Conservation (phyloP, 2,797 vertebrate species). For the Diplodus sargus region DNA sequence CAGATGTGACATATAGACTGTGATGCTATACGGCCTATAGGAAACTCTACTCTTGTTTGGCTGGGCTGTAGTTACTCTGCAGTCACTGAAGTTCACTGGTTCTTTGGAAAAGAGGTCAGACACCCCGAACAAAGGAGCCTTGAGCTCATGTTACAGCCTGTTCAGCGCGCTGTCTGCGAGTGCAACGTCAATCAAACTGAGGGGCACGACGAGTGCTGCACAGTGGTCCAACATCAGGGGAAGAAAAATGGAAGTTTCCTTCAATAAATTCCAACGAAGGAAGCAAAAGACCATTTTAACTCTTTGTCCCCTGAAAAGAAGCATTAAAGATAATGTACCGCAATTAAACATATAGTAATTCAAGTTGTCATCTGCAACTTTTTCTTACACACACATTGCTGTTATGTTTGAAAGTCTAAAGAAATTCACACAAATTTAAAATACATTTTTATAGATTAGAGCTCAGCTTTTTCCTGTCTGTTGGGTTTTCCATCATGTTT, state of each 20-base stretch:
- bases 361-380: not conserved
- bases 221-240: conserved; percentile 19
- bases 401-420: not conserved
- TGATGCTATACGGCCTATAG: conserved; percentile 52
- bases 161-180: conserved; percentile 61
- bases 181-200: conserved; percentile 70
- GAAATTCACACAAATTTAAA: not conserved
- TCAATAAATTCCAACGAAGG: conserved; percentile 9
- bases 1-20: conserved; percentile 36
- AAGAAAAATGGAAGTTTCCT: conserved; percentile 25
- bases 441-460: not conserved
- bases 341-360: not conserved
- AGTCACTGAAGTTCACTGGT: conserved; percentile 62
- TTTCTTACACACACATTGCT: not conserved
- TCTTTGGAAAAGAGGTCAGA: conserved; percentile 78
- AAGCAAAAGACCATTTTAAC: conserved; percentile 1
- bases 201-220: conserved; percentile 29
- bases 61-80: conserved; percentile 35
- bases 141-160: conserved; percentile 80
- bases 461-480: too few species aligned
- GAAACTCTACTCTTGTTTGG: conserved; percentile 53
- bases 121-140: conserved; percentile 73
- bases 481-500: not conserved
- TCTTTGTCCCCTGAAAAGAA: not conserved
- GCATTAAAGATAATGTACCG: not conserved